phyloP scores from a whole-genome alignment of 2,113 vertebrate species.

The Isurus oxyrinchus region DNA sequence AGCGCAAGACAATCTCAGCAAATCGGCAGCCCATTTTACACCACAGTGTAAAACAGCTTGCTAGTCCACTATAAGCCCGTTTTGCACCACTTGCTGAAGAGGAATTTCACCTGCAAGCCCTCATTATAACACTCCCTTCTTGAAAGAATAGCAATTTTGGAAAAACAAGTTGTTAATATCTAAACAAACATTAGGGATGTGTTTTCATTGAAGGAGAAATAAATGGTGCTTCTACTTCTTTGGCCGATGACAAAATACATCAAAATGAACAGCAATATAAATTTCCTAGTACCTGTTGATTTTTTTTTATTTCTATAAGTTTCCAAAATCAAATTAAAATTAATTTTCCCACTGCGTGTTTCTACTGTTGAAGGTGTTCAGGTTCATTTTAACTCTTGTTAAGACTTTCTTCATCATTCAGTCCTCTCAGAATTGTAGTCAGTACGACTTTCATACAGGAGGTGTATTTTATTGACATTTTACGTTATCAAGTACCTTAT shows the following conservation, averaged over 20 bases:
- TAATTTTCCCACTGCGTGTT: neutral
- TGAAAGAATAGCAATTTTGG: neutral
- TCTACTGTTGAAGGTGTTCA: neutral
- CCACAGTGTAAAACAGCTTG: neutral
- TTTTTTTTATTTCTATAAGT: neutral
- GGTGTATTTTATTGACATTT: neutral
- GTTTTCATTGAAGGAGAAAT: neutral
- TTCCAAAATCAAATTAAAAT: neutral
- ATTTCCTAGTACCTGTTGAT: neutral
- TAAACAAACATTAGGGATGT: neutral
- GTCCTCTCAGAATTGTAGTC: neutral
- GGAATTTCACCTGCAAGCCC: neutral
- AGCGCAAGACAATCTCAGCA: neutral
- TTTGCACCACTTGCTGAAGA: neutral
- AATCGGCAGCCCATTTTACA: neutral
- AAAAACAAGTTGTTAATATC: neutral
- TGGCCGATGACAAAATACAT: neutral
- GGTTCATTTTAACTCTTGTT: neutral
- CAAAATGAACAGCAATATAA: neutral
- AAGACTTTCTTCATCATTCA: neutral
- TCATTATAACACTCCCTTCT: neutral
- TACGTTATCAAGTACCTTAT: neutral
- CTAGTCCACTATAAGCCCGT: neutral
- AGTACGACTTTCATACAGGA: neutral
- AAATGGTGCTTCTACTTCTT: neutral